These are phyloP conservation scores for Rhogogaster chlorosoma DNA, from an alignment of 2,888 invertebrate species.

Conservation along the genomic window DNA sequence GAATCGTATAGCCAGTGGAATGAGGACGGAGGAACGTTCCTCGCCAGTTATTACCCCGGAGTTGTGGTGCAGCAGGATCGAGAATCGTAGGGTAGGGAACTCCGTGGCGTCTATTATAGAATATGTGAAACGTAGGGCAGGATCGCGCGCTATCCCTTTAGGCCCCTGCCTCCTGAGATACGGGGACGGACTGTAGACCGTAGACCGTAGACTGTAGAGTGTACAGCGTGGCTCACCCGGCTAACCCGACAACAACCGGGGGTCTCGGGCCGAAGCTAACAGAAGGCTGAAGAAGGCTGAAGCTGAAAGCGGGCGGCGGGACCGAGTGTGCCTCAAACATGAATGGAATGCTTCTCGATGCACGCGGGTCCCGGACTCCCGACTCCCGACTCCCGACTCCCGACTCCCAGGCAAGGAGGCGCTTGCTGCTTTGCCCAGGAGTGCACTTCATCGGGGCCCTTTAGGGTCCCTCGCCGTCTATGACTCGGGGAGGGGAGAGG, in stretches of 20 bases:
- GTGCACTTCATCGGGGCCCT: conserved; percentile 46
- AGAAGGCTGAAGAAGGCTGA: conserved; percentile 39
- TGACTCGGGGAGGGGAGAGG: not conserved
- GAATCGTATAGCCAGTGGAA: not conserved
- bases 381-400: conserved; percentile 40
- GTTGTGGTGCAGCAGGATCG: not conserved
- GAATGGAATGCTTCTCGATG: conserved; percentile 73
- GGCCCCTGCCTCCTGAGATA: conserved; percentile 39
- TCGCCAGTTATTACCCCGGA: not conserved
- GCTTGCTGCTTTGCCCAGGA: conserved; percentile 39
- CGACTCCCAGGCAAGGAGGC: conserved; percentile 45
- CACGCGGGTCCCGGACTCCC: conserved; percentile 59
- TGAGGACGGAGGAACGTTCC: not conserved
- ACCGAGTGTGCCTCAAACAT: conserved; percentile 68
- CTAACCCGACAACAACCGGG: conserved; percentile 46
- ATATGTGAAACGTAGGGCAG: not conserved
- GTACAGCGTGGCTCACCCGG: conserved; percentile 37
- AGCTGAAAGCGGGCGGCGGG: conserved; percentile 61
- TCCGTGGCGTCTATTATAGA: not conserved
- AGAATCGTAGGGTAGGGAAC: not conserved
- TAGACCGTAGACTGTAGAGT: conserved; percentile 5
- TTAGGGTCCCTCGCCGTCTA: conserved; percentile 19
- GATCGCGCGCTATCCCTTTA: conserved; percentile 30
- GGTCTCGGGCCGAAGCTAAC: conserved; percentile 49
- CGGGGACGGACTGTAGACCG: conserved; percentile 38